A percentile compares a stretch with the other conserved stretches of the same genome.
phyloP scores from a whole-genome alignment of 2,797 vertebrate species.

The Lophius americanus region DNA sequence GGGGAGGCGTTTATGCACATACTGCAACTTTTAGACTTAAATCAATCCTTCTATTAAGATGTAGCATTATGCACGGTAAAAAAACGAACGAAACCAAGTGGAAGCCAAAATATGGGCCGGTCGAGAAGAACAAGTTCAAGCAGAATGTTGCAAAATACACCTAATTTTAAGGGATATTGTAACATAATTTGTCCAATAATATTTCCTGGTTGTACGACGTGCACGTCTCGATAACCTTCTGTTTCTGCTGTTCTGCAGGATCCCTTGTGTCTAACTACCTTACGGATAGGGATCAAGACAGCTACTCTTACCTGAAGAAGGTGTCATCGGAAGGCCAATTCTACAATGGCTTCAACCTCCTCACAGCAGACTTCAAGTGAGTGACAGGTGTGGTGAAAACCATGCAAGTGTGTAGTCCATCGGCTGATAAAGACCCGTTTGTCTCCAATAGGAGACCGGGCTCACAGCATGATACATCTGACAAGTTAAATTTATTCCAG shows the following conservation, averaged over 20 bases:
- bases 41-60: too few relatives aligned
- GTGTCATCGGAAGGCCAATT: conserved; percentile 89
- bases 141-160: background rate
- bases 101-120: too few relatives aligned
- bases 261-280: conserved; percentile 93
- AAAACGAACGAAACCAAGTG: too few relatives aligned
- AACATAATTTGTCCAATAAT: background rate
- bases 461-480: background rate
- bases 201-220: background rate
- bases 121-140: background rate
- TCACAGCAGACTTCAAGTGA: conserved; percentile 96
- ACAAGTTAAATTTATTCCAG: conserved; percentile 12
- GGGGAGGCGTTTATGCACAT: too few relatives aligned
- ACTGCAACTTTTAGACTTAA: too few relatives aligned
- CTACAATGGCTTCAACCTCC: conserved; percentile 97
- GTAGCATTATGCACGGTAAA: too few relatives aligned
- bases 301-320: conserved; percentile 94
- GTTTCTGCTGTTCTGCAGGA: conserved; percentile 73
- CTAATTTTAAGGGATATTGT: background rate
- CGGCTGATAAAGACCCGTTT: background rate
- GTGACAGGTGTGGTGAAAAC: conserved; percentile 48
- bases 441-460: background rate
- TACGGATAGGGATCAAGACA: conserved; percentile 85
- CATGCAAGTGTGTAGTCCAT: background rate
- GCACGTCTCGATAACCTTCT: too few relatives aligned